Evolutionary conservation across 2,888 invertebrate species (phyloP).

Genomic region (Sycophila texana): DNA sequence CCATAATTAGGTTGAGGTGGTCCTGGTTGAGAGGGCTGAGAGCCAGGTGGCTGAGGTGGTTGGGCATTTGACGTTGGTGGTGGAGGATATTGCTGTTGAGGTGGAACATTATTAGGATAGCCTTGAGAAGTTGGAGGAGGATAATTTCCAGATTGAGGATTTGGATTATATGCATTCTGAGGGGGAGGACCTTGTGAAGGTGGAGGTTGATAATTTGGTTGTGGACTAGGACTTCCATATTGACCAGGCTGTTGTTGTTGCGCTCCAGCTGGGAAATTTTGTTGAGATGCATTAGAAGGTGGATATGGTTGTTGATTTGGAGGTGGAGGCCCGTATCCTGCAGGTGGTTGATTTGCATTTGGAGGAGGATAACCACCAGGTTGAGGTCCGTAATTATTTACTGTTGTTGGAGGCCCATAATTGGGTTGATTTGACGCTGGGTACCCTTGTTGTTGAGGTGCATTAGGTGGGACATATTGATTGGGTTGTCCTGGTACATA

Average conservation of each 20-base stretch:
- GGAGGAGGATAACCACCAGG: conserved; percentile 81
- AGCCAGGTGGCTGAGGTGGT: conserved; percentile 68
- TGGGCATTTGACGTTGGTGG: conserved; percentile 75
- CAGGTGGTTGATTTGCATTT: conserved; percentile 77
- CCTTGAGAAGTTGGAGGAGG: conserved; percentile 77
- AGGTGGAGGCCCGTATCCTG: conserved; percentile 81
- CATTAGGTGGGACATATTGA: conserved; percentile 80
- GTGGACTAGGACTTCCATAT: conserved; percentile 75
- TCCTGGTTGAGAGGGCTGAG: conserved; percentile 77
- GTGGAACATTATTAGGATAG: conserved; percentile 75
- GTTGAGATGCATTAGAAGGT: conserved; percentile 76
- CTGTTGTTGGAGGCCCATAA: conserved; percentile 70
- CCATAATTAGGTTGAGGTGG: conserved; percentile 76
- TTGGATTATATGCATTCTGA: conserved; percentile 71
- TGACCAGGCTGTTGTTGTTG: conserved; percentile 71
- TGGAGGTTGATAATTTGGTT: conserved; percentile 71
- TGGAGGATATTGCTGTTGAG: conserved; percentile 75
- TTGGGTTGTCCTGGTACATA: conserved; percentile 78
- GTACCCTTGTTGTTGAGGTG: conserved; percentile 81
- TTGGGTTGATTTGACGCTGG: conserved; percentile 80
- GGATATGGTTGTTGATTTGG: conserved; percentile 83
- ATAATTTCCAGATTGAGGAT: conserved; percentile 74
- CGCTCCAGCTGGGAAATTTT: conserved; percentile 75
- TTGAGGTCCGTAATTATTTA: conserved; percentile 73
- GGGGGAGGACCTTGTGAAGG: conserved; percentile 67